phyloP scores from a whole-genome alignment of 2,113 vertebrate genomes.

The Motacilla alba region DNA sequence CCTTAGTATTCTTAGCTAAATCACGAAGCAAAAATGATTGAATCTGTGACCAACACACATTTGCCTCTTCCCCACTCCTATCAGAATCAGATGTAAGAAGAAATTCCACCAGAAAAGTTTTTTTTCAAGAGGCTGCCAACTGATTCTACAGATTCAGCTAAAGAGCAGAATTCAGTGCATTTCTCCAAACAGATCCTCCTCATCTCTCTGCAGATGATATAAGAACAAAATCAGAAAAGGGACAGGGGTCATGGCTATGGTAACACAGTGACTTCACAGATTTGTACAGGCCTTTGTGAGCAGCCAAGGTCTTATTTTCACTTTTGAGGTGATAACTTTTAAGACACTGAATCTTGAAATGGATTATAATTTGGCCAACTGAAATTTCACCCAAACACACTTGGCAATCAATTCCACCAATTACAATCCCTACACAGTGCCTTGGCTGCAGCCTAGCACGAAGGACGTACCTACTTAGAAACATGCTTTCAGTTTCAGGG shows the following conservation, averaged over 20 bases:
- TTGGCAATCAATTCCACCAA: constrained; percentile 10
- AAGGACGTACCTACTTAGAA: neutral
- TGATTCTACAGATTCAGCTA: neutral
- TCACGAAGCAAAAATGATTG: neutral
- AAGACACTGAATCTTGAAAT: constrained; percentile 16
- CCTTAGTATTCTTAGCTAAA: neutral
- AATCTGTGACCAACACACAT: neutral
- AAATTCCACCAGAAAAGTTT: neutral
- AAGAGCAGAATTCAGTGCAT: neutral
- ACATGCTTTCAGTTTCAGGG: constrained; percentile 8
- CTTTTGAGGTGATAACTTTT: neutral
- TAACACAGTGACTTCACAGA: neutral
- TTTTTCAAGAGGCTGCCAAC: neutral
- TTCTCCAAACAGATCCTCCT: neutral
- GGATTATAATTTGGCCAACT: constrained; percentile 4
- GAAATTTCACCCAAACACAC: constrained; percentile 4
- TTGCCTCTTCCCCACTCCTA: neutral
- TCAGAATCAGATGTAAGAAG: neutral
- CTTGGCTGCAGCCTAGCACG: neutral
- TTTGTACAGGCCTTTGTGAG: neutral
- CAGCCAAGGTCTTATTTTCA: neutral
- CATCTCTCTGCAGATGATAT: neutral
- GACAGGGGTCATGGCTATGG: rapidly evolving
- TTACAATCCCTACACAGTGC: neutral
- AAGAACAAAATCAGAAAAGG: neutral